Evolutionary conservation across 2,888 invertebrate species (phyloP).

Genomic region (Reticulitermes lucifugus): DNA sequence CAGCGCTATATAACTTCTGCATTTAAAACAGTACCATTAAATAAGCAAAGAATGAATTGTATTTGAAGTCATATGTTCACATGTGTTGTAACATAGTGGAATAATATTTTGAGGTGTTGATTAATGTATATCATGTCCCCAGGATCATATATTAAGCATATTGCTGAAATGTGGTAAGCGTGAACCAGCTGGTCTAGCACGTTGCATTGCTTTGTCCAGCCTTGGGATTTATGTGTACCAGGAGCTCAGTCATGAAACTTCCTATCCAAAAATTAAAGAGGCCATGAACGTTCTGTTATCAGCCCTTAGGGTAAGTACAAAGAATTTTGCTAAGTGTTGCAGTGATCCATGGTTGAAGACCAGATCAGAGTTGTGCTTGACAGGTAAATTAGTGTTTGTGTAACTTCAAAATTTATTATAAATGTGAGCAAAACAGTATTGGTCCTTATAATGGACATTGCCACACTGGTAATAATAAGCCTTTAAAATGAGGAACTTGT

Average conservation of each 20-base stretch:
- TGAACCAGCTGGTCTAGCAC: conserved; percentile 87
- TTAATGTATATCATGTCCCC: conserved; percentile 37
- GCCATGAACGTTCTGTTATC: conserved; percentile 76
- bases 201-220: conserved; percentile 90
- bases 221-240: conserved; percentile 81
- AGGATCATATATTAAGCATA: conserved; percentile 91
- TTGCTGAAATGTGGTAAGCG: conserved; percentile 88
- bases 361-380: background rate
- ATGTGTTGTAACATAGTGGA: no score
- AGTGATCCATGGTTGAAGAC: background rate
- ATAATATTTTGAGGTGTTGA: no score
- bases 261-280: conserved; percentile 75
- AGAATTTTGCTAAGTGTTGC: background rate
- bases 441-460: no score
- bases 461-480: no score
- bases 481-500: no score
- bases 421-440: no score
- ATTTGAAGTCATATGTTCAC: no score
- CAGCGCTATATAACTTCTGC: no score
- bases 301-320: conserved; percentile 72
- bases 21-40: no score
- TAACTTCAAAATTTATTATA: no score
- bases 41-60: no score
- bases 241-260: conserved; percentile 71
- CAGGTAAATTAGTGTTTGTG: no score